These are phyloP conservation scores for Paramisgurnus dabryanus DNA, from an alignment of 2,113 vertebrate genomes.

Conservation along the genomic window DNA sequence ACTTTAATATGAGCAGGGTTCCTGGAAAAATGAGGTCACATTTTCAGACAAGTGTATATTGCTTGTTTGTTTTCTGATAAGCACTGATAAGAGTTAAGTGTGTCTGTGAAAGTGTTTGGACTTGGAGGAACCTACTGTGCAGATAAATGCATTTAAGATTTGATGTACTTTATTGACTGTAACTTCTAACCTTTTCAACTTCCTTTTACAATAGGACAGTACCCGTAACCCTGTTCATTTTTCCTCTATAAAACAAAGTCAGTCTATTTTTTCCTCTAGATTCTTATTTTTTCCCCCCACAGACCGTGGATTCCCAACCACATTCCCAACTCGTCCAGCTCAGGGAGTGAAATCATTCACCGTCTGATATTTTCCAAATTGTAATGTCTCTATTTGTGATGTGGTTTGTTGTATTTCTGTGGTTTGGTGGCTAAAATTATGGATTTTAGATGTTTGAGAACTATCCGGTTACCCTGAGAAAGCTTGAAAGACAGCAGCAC, in stretches of 20 bases:
- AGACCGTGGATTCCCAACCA: slow-evolving; percentile 23
- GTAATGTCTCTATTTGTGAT: slow-evolving; percentile 34
- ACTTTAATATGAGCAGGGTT: background rate
- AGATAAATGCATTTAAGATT: background rate
- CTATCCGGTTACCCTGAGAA: background rate
- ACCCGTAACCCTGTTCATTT: background rate
- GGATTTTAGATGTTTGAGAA: slow-evolving; percentile 7
- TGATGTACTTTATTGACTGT: background rate
- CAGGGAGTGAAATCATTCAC: slow-evolving; percentile 2
- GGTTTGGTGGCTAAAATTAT: slow-evolving; percentile 20
- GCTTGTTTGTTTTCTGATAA: background rate
- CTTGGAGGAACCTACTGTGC: background rate
- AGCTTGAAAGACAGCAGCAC: background rate
- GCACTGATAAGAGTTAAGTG: background rate
- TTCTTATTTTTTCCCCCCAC: background rate
- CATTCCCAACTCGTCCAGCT: slow-evolving; percentile 9
- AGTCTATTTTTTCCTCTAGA: background rate
- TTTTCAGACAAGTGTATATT: background rate
- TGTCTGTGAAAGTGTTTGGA: background rate
- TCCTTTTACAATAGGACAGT: background rate
- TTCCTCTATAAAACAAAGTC: background rate
- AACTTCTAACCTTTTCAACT: background rate
- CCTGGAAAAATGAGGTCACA: background rate
- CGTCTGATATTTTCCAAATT: slow-evolving; percentile 13
- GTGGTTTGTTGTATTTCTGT: slow-evolving; percentile 38